A percentile compares a stretch with the other conserved stretches of the same genome.
phyloP scores from a whole-genome alignment of 2,113 vertebrate genomes.

The Calidris pygmaea region DNA sequence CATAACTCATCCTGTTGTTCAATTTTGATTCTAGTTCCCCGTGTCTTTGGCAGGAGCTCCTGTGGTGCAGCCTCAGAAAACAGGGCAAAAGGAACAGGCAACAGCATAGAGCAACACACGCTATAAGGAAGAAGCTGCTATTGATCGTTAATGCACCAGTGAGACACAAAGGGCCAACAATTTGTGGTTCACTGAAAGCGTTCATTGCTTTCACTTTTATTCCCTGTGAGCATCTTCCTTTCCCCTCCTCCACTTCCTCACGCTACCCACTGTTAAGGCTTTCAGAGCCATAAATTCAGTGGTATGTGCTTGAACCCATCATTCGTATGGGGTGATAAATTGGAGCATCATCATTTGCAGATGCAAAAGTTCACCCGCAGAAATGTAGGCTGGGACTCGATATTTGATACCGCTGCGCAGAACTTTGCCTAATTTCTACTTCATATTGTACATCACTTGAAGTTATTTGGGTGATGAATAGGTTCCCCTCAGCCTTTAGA shows the following conservation, averaged over 20 bases:
- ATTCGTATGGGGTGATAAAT: background rate
- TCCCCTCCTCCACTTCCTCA: background rate
- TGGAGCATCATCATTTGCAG: background rate
- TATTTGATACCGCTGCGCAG: background rate
- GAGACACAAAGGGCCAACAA: background rate
- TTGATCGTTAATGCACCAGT: background rate
- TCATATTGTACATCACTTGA: background rate
- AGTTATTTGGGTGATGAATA: background rate
- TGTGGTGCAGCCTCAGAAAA: background rate
- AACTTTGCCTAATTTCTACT: background rate
- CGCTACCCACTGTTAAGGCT: background rate
- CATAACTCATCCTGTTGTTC: background rate
- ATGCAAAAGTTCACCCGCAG: background rate
- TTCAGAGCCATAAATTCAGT: background rate
- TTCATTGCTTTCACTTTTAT: background rate
- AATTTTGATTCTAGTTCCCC: background rate
- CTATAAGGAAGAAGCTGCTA: background rate
- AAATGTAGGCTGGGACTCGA: background rate
- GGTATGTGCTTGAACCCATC: background rate
- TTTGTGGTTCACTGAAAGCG: background rate
- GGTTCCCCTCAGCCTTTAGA: background rate
- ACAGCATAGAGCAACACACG: rapidly evolving
- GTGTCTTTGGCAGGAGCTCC: background rate
- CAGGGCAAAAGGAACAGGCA: background rate
- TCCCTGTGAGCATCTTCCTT: background rate